Conservation (phyloP, 1,140 invertebrate genomes). For the Temnothorax nylanderi region DNA sequence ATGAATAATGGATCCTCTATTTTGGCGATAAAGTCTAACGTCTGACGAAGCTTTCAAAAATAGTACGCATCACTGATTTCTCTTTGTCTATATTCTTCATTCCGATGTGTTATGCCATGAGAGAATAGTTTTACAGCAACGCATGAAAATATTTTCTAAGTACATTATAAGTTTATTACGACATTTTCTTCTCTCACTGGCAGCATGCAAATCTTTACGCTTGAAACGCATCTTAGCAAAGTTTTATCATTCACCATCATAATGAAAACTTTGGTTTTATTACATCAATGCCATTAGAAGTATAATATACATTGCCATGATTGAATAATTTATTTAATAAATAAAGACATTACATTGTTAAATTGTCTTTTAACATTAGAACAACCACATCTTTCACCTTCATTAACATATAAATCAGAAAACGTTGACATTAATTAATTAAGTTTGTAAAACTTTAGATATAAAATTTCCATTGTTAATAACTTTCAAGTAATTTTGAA, state of each 20-base stretch:
- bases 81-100: constrained; percentile 23
- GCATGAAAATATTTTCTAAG: constrained; percentile 8
- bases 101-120: background rate
- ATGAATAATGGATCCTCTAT: constrained; percentile 70
- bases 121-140: constrained; percentile 12
- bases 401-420: background rate
- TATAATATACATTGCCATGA: background rate
- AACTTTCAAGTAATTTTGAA: background rate
- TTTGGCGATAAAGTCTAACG: constrained; percentile 43
- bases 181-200: constrained; percentile 30
- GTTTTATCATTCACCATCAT: background rate
- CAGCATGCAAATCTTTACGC: background rate
- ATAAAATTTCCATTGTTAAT: background rate
- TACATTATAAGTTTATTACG: constrained; percentile 26
- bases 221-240: constrained; percentile 6
- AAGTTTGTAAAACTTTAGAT: background rate
- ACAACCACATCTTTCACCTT: background rate
- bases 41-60: constrained; percentile 52
- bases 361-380: background rate
- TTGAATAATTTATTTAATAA: background rate
- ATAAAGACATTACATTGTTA: background rate
- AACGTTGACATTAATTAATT: background rate
- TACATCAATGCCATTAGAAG: background rate
- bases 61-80: constrained; percentile 49
- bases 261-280: constrained; percentile 26